Evolutionary conservation across 2,888 invertebrate genomes (phyloP), one percentile per base, ranked within the genome.

Genomic region (Cheilosia scutellata): DNA sequence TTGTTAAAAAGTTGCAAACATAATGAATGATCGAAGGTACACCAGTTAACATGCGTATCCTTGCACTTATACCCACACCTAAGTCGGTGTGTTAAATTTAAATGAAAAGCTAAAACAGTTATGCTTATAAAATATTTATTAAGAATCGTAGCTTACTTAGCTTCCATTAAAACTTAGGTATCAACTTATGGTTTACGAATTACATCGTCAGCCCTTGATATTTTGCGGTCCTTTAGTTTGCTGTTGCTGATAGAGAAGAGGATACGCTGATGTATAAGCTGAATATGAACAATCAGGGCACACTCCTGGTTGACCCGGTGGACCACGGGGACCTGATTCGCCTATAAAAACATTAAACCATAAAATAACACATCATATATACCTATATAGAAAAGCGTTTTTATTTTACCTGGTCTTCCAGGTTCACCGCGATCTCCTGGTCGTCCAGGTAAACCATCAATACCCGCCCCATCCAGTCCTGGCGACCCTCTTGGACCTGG

Each of bases 391-490:
- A 0, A 16, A n/a, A 47, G 4, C 44, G 2, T 37, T 37, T 37
- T 9, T 4, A 16, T 6, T 6, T 89, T 92, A 95, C 96, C 96
- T 92, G 95, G 94, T 91, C 95, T 93, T 60, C 97, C 97, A 5
- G 95, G 92, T 88, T 96, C 95, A 7, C 97, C 97, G 89, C 96
- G 93, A 83, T 95, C 95, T 1, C 97, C 97, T 47, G 94, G 93
- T 90, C 96, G 93, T n/a, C 97, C 97, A 20, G 94, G 94, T 31
- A 93, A 83, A 25, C 95, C 95, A 82, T 94, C 91, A 5, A 95
- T 95, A 74, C 95, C 94, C 47, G 94, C 93, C 3, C 97, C 97
- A 31, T 96, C 96, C 92, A 94, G 94, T 53, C 97, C 97, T 87
- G 94, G 93, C 0, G 94, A 94, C 3, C 97, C 97, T 68, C 94